Evolutionary conservation across 2,113 vertebrate genomes (phyloP).

Genomic region (Carettochelys insculpta): DNA sequence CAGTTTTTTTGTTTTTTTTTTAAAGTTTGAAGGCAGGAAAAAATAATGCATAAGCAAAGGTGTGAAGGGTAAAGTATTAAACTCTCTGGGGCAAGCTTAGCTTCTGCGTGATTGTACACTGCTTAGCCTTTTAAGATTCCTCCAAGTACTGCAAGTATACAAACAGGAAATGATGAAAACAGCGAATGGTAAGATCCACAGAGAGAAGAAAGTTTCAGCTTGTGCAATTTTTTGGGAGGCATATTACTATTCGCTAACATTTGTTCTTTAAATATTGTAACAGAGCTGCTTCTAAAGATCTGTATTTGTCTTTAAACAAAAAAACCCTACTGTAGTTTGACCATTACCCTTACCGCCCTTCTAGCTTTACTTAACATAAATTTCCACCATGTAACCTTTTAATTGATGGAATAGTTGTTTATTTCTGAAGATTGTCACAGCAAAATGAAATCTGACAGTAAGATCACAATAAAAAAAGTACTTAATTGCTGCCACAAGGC

Average conservation of each 20-base stretch:
- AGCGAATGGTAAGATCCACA: accelerated
- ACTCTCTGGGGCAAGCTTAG: accelerated
- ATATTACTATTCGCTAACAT: not conserved
- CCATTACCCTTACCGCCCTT: not conserved
- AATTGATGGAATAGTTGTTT: not conserved
- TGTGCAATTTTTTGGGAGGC: accelerated
- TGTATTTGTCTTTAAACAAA: not conserved
- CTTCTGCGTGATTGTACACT: not conserved
- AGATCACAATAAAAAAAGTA: not conserved
- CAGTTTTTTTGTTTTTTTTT: too few species aligned
- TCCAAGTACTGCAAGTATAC: not conserved
- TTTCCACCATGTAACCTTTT: not conserved
- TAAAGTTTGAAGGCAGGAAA: too few species aligned
- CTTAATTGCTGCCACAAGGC: accelerated
- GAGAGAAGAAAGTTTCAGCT: accelerated
- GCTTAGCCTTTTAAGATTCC: not conserved
- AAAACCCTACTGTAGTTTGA: not conserved
- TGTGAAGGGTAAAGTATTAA: not conserved
- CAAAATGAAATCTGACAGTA: not conserved
- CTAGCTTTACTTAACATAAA: not conserved
- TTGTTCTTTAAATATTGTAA: not conserved
- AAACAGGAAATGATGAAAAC: not conserved
- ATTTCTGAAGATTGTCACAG: not conserved
- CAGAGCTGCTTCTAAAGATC: not conserved
- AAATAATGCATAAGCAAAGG: not conserved